A percentile compares a stretch with the other conserved stretches of the same genome.
phyloP scores from a whole-genome alignment of 2,113 vertebrate species.

The Forbesichthys papilliferus region DNA sequence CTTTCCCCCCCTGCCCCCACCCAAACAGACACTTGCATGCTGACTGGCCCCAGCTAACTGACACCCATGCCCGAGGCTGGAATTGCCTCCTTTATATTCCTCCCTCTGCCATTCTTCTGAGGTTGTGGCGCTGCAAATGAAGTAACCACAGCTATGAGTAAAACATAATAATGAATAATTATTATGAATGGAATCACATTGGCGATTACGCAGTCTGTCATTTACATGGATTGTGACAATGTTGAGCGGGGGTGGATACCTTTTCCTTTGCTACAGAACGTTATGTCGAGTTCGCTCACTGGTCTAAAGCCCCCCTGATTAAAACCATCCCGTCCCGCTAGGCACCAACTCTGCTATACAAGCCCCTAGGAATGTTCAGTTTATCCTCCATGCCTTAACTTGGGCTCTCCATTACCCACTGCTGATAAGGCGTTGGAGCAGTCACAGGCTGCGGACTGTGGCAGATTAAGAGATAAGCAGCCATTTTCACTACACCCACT shows the following conservation, averaged over 20 bases:
- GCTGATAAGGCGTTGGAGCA: conserved; percentile 57
- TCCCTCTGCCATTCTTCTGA: conserved; percentile 7
- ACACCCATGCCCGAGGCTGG: conserved; percentile 65
- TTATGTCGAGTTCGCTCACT: conserved; percentile 49
- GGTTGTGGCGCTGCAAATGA: conserved; percentile 15
- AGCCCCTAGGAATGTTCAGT: conserved; percentile 66
- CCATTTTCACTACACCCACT: conserved; percentile 32
- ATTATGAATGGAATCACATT: no score
- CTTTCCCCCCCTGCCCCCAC: conserved; percentile 20
- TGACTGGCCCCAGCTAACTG: conserved; percentile 62
- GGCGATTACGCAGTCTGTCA: not conserved
- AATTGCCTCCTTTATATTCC: conserved; percentile 43
- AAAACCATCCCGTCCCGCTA: conserved; percentile 68
- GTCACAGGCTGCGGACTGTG: conserved; percentile 51
- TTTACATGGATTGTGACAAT: no score
- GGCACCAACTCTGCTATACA: conserved; percentile 57
- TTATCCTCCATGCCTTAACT: conserved; percentile 62
- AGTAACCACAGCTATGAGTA: not conserved
- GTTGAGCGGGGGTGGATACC: not conserved
- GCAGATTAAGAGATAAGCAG: conserved; percentile 52
- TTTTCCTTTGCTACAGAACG: conserved; percentile 32
- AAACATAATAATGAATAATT: no score
- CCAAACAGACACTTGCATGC: conserved; percentile 64
- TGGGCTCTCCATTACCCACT: conserved; percentile 62
- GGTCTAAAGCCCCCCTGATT: conserved; percentile 60